A percentile compares a stretch with the other conserved stretches of the same genome.
phyloP scores from a whole-genome alignment of 2,888 invertebrate genomes.

The Gymnoscelis rufifasciata region DNA sequence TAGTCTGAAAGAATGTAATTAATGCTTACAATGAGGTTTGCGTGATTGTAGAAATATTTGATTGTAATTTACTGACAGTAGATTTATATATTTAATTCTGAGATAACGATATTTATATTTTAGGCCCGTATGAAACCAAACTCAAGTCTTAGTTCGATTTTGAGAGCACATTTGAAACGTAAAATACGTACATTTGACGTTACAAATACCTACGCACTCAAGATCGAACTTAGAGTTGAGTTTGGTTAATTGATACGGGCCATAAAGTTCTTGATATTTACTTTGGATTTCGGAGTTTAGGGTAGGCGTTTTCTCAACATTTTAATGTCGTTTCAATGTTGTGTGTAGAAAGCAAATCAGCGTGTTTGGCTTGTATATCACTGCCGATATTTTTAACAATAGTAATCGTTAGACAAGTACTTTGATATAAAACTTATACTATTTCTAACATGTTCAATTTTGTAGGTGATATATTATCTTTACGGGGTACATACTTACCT shows the following conservation, averaged over 20 bases:
- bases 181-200: too few relatives aligned
- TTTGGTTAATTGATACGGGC: too few relatives aligned
- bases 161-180: too few relatives aligned
- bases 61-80: conserved; percentile 58
- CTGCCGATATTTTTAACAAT: conserved; percentile 72
- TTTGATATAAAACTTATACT: conserved; percentile 72
- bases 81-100: conserved; percentile 41
- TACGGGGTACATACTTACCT: conserved; percentile 59
- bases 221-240: too few relatives aligned
- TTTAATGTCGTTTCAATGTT: conserved; percentile 34
- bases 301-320: conserved; percentile 17
- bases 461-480: conserved; percentile 63
- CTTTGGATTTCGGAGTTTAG: conserved; percentile 16
- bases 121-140: too few relatives aligned
- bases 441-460: conserved; percentile 79
- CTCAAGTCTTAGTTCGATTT: too few relatives aligned
- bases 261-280: conserved; percentile 27
- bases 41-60: conserved; percentile 64
- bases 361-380: conserved; percentile 69
- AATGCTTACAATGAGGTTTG: conserved; percentile 59
- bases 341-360: conserved; percentile 37
- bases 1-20: conserved; percentile 27
- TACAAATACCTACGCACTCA: too few relatives aligned
- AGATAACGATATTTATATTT: conserved; percentile 30
- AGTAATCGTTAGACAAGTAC: conserved; percentile 58